Evolutionary conservation across 2,888 invertebrate genomes (phyloP), one percentile per base, ranked within the genome.

Genomic region (Melanostoma mellinum): DNA sequence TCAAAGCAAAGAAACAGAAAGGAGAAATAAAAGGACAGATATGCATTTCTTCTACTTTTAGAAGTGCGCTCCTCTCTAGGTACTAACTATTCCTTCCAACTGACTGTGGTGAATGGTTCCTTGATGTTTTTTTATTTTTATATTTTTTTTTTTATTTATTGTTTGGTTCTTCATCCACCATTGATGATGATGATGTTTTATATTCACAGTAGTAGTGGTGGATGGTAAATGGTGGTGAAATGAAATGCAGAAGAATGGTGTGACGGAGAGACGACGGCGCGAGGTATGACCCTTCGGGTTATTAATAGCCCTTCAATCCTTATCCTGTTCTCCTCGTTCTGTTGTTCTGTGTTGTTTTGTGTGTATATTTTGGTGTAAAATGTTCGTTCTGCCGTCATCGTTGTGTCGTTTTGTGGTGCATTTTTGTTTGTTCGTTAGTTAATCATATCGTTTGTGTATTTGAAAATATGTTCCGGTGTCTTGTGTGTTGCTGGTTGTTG

Each of bases 291-390:
- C 85, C 85, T 80, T 80, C 80, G 80, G 80, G 85, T 85, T 85
- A 85, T 85, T 85, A 85, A 85, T 85, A 85, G 85, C 85, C 85
- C 85, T 85, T 85, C 84, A 79, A 84, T 84, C 74, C 84, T 84
- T 84, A 84, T 84, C 84, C 84, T 79, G 84, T 84, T 84, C 79
- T 84, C 63, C 69, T 71, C 74, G 73, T 68, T 79, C 68, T 73
- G 79, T 68, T 79, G 79, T 79, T 79, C 53, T 82, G 42, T 72
- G 56, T 68, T 82, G 77, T 79, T 38, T 56, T 69, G 63, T 80
- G 80, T 84, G 79, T 84, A 75, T 84, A 79, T 84, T 84, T 84
- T 84, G 84, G 84, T 84, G 84, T 84, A 84, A 84, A 84, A 84
- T 84, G 84, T 79, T 84, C 84, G 74, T 84, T 84, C 79, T 78